These are phyloP conservation scores for Amblyornis subalaris DNA, from an alignment of 2,113 vertebrate genomes.

Conservation along the genomic window DNA sequence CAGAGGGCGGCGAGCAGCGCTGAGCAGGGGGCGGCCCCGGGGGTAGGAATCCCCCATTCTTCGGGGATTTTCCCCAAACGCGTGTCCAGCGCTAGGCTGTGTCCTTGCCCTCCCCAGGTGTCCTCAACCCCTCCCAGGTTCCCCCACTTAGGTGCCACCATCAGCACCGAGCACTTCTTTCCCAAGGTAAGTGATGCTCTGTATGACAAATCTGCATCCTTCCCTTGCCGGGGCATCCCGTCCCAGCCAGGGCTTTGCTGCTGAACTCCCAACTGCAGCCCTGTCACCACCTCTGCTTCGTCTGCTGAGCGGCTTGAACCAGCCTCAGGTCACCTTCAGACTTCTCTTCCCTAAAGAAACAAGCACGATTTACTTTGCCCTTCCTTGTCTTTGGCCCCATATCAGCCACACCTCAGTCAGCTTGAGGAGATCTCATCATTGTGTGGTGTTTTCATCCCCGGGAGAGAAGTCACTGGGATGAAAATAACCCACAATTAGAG, in stretches of 20 bases:
- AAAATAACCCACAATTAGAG: conserved; percentile 19
- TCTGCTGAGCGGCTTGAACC: neutral
- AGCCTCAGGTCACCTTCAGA: neutral
- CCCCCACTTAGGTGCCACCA: neutral
- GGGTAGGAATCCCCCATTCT: accelerated
- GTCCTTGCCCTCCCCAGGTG: neutral
- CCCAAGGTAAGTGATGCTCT: no score
- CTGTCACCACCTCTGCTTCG: accelerated
- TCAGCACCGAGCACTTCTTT: neutral
- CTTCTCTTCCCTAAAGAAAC: neutral
- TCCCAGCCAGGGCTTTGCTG: neutral
- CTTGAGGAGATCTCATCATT: accelerated
- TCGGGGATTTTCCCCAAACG: accelerated
- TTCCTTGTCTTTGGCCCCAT: neutral
- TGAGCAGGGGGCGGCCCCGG: neutral
- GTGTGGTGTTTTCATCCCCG: accelerated
- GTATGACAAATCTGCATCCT: accelerated
- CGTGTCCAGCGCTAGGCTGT: no score
- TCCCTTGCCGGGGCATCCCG: neutral
- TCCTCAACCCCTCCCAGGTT: neutral
- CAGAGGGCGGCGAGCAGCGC: neutral
- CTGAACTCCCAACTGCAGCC: no score
- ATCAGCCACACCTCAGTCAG: accelerated
- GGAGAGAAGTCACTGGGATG: neutral
- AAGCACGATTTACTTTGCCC: neutral